A percentile compares a stretch with the other conserved stretches of the same genome.
These are phyloP conservation scores for Danio aesculapii DNA, from an alignment of 2,797 vertebrate species.

Conservation along the genomic window DNA sequence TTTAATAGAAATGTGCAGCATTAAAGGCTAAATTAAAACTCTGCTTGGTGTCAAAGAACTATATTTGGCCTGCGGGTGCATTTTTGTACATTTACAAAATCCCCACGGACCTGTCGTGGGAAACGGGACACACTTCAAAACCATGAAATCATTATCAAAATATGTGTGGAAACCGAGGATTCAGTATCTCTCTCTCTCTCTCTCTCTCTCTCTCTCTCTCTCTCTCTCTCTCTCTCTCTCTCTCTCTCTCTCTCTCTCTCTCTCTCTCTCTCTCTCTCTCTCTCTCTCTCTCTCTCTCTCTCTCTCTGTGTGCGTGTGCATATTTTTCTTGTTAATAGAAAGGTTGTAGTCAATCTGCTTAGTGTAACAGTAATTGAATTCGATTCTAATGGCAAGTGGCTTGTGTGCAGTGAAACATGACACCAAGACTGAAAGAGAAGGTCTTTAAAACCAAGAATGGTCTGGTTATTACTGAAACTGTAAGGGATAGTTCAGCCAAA, in stretches of 20 bases:
- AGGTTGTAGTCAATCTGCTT: conserved; percentile 64
- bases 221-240: conserved; percentile 51
- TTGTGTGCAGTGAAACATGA: conserved; percentile 72
- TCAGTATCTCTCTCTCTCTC: background rate
- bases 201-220: background rate
- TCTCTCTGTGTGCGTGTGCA: conserved; percentile 36
- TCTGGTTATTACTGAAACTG: conserved; percentile 12
- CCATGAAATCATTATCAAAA: conserved; percentile 65
- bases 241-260: background rate
- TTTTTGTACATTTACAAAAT: conserved; percentile 23
- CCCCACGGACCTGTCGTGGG: conserved; percentile 23
- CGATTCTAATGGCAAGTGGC: conserved; percentile 75
- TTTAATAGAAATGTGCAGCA: background rate
- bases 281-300: conserved; percentile 40
- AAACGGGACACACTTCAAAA: conserved; percentile 57
- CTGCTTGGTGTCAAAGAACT: background rate
- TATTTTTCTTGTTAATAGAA: conserved; percentile 69
- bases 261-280: background rate
- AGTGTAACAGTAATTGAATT: conserved; percentile 75
- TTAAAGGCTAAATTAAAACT: background rate
- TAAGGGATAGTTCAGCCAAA: conserved; percentile 3
- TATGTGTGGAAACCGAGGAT: conserved; percentile 53
- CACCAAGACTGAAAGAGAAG: conserved; percentile 50
- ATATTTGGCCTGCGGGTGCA: conserved; percentile 13
- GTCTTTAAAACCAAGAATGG: conserved; percentile 27